Evolutionary conservation across 2,888 invertebrate genomes (phyloP), one percentile per base, ranked within the genome.

Genomic region (Frankliniella intonsa): DNA sequence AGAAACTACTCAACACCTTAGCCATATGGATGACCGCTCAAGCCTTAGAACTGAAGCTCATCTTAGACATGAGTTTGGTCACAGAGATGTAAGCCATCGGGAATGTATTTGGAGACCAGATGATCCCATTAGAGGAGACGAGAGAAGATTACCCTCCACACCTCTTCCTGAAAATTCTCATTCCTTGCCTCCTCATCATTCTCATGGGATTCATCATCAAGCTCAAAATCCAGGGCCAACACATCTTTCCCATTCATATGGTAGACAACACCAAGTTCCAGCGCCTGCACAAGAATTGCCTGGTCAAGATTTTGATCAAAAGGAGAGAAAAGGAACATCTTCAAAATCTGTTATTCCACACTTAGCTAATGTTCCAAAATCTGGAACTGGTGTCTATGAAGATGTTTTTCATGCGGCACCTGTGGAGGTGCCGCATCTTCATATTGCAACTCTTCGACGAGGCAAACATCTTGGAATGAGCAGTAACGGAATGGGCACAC

Each of bases 311-410:
- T 76, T 76, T 5, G 69, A 76, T 12, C 69, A 9, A 25, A 76
- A 76, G 69, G 69, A 76, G 12, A 76, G 69, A 12, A 76, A 76
- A 22, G 69, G 22, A 25, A 25, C 22, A 12, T 76, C 25, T 19
- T 55, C 55, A 2, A 76, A 76, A 76, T 25, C 25, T 22, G 25
- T 25, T 12, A 25, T 76, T 22, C 69, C 69, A 22, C 69, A 76
- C 22, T 22, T 25, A 9, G 25, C 69, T 76, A 76, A 76, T 76
- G 69, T 76, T 25, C 69, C 69, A 9, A 76, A 76, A 22, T 76
- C 69, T 76, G 69, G 69, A 76, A 76, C 69, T 25, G 69, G 69
- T 9, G 69, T 76, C 22, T 76, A 76, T 25, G 69, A 76, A 25
- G 69, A 76, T 25, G 12, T 12, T 22, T 76, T 76, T 22, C 69